These are phyloP conservation scores for Hyppa rectilinea DNA, from an alignment of 2,888 invertebrate genomes.

Conservation along the genomic window DNA sequence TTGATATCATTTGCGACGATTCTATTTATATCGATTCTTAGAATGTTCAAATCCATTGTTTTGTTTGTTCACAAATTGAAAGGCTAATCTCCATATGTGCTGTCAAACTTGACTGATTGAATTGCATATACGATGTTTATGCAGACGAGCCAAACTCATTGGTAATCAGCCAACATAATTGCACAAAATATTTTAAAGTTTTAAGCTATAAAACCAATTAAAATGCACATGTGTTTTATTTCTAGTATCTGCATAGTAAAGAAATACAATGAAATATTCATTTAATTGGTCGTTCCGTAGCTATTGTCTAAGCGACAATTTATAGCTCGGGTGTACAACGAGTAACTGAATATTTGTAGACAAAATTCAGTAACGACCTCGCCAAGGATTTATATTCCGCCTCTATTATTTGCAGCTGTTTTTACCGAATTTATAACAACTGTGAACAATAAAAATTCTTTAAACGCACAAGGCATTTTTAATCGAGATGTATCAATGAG, in stretches of 20 bases:
- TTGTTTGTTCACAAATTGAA: constrained; percentile 55
- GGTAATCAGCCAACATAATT: constrained; percentile 69
- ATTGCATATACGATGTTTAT: constrained; percentile 45
- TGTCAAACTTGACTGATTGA: constrained; percentile 60
- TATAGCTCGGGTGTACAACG: constrained; percentile 74
- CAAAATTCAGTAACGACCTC: constrained; percentile 72
- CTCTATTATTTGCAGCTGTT: constrained; percentile 78
- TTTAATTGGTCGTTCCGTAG: constrained; percentile 77
- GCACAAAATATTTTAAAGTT: constrained; percentile 68
- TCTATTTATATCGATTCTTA: constrained; percentile 53
- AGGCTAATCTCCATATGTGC: constrained; percentile 52
- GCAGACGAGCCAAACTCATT: constrained; percentile 65
- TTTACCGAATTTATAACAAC: constrained; percentile 79
- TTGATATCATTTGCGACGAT: constrained; percentile 34
- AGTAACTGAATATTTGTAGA: constrained; percentile 63
- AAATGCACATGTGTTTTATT: constrained; percentile 71
- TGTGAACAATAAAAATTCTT: constrained; percentile 78
- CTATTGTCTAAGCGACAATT: constrained; percentile 81
- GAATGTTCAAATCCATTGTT: constrained; percentile 59
- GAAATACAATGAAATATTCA: constrained; percentile 84
- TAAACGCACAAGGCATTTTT: constrained; percentile 76
- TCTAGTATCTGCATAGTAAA: constrained; percentile 47
- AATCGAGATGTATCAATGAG: constrained; percentile 72
- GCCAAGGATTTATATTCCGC: constrained; percentile 79
- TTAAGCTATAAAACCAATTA: constrained; percentile 70